These are phyloP conservation scores for Formica selysi DNA, from an alignment of 1,140 invertebrate genomes.

Conservation along the genomic window DNA sequence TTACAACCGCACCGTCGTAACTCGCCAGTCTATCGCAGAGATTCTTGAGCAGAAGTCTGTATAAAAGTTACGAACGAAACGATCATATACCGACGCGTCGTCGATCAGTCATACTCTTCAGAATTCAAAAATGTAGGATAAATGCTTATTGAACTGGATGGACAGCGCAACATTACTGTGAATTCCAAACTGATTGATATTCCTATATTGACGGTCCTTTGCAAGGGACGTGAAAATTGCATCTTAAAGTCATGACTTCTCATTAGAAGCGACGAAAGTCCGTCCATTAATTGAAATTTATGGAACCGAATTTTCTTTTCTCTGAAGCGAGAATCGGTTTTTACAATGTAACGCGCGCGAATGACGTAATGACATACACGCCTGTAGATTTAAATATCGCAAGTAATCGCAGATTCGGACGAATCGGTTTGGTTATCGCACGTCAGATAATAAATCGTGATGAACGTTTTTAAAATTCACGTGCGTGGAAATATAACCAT, in stretches of 20 bases:
- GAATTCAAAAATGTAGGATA: background rate
- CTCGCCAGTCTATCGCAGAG: background rate
- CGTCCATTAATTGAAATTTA: conserved; percentile 31
- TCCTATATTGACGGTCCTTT: background rate
- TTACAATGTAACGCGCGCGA: background rate
- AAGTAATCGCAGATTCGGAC: conserved; percentile 31
- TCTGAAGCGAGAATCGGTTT: conserved; percentile 25
- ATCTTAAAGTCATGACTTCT: background rate
- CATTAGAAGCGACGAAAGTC: background rate
- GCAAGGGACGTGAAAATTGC: conserved; percentile 3
- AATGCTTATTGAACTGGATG: conserved; percentile 15
- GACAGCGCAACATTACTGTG: background rate
- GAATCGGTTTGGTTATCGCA: conserved; percentile 38
- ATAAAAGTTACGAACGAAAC: conserved; percentile 37
- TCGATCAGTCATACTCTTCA: background rate
- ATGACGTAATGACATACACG: conserved; percentile 36
- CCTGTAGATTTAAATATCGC: conserved; percentile 55
- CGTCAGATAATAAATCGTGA: conserved; percentile 60
- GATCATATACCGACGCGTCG: background rate
- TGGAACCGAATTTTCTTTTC: conserved; percentile 20
- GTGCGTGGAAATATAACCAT: conserved; percentile 60
- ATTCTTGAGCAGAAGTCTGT: conserved; percentile 5
- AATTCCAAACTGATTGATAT: conserved; percentile 47
- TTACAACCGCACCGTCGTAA: background rate
- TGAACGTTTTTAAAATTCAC: conserved; percentile 57